These are phyloP conservation scores for Xenotilapia caudafasciata DNA, from an alignment of 2,113 vertebrate genomes.

Conservation along the genomic window DNA sequence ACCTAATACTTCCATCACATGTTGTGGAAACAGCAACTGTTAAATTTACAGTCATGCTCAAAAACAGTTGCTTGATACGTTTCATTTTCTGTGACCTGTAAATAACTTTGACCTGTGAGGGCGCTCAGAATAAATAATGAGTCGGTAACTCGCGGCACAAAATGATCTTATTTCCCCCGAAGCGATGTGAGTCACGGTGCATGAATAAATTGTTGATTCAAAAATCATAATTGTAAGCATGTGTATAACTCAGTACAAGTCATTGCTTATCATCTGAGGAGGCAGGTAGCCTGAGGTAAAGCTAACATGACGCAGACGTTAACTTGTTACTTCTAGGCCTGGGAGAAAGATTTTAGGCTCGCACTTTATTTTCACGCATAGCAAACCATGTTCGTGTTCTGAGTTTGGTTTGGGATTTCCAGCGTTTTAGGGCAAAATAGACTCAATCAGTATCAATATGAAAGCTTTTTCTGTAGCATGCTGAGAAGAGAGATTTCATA, in stretches of 20 bases:
- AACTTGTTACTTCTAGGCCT: neutral
- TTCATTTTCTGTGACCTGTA: constrained; percentile 6
- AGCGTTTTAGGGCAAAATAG: neutral
- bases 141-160: neutral
- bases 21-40: neutral
- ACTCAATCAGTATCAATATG: neutral
- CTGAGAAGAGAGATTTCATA: neutral
- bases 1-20: neutral
- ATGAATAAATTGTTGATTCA: neutral
- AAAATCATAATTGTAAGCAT: constrained; percentile 6
- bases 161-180: neutral
- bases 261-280: neutral
- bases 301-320: neutral
- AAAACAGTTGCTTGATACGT: neutral
- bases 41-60: neutral
- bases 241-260: neutral
- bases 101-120: constrained; percentile 1
- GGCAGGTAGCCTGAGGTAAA: neutral
- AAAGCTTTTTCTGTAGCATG: neutral
- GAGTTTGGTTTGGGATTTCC: neutral
- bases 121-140: neutral
- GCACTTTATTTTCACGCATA: neutral
- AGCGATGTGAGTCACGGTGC: neutral
- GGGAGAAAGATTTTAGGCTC: neutral
- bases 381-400: neutral